A percentile compares a stretch with the other conserved stretches of the same genome.
Conservation (phyloP, 2,888 invertebrate species). For the Limulus polyphemus region DNA sequence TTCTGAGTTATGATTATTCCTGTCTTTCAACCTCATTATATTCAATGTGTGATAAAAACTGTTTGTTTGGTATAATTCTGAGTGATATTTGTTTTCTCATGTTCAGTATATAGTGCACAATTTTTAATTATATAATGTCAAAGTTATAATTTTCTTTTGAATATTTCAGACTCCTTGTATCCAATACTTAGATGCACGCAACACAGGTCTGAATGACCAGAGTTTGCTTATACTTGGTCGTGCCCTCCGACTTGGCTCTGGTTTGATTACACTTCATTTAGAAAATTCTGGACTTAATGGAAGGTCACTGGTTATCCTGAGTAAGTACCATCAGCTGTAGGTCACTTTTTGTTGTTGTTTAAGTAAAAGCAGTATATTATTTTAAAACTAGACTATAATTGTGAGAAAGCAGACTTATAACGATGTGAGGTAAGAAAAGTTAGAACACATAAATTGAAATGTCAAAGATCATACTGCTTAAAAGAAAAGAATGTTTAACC, state of each 20-base stretch:
- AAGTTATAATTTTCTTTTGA: not conserved
- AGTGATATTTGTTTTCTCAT: not conserved
- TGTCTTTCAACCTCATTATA: too few relatives aligned
- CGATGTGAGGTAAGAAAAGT: too few relatives aligned
- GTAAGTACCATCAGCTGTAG: slow-evolving; percentile 42
- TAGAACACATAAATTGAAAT: too few relatives aligned
- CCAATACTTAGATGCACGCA: slow-evolving; percentile 52
- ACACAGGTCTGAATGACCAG: slow-evolving; percentile 51
- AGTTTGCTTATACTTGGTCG: slow-evolving; percentile 58
- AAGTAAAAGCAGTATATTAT: too few relatives aligned
- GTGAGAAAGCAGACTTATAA: too few relatives aligned
- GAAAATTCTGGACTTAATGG: slow-evolving; percentile 63
- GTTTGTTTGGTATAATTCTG: too few relatives aligned
- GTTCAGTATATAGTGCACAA: not conserved
- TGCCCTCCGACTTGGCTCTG: slow-evolving; percentile 55
- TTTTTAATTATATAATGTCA: not conserved
- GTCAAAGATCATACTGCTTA: too few relatives aligned
- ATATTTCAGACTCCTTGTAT: slow-evolving; percentile 51
- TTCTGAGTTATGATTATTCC: too few relatives aligned
- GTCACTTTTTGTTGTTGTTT: too few relatives aligned
- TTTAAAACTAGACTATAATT: too few relatives aligned
- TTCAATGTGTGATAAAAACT: too few relatives aligned
- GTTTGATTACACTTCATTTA: slow-evolving; percentile 59
- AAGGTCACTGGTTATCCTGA: slow-evolving; percentile 57
- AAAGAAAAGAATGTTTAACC: too few relatives aligned